Conservation (phyloP, 2,888 invertebrate species). For the Phragmatobia fuliginosa region DNA sequence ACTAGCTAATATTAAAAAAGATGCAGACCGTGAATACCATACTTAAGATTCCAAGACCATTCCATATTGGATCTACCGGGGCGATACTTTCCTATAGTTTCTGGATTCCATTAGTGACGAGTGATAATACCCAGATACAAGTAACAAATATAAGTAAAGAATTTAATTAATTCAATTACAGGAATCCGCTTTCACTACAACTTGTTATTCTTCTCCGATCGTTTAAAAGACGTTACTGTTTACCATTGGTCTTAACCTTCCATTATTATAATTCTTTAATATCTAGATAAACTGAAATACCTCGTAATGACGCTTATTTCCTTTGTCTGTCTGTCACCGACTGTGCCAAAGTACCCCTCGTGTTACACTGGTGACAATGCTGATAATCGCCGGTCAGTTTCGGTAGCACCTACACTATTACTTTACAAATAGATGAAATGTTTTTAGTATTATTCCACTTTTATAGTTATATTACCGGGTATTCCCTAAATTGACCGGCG, state of each 20-base stretch:
- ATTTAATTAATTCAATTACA: not conserved
- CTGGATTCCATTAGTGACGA: too few species aligned
- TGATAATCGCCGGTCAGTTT: constrained; percentile 36
- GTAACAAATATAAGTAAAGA: not conserved
- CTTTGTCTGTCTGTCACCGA: constrained; percentile 64
- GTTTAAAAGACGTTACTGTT: not conserved
- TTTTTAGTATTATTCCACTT: not conserved
- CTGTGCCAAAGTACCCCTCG: constrained; percentile 68
- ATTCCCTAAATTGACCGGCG: constrained; percentile 27
- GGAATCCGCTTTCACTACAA: not conserved
- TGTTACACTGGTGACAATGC: constrained; percentile 42
- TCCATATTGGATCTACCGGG: too few species aligned
- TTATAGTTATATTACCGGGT: not conserved
- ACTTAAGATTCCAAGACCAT: too few species aligned
- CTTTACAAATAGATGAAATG: not conserved
- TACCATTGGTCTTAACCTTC: constrained; percentile 14
- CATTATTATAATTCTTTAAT: constrained; percentile 9
- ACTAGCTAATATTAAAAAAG: too few species aligned
- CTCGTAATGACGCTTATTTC: constrained; percentile 44
- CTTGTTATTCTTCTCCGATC: not conserved
- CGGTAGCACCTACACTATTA: not conserved
- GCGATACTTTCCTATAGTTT: too few species aligned
- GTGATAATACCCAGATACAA: not conserved
- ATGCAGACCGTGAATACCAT: too few species aligned
- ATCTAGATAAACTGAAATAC: constrained; percentile 37